Percentiles rank a stretch among this genome's conserved stretches.
Evolutionary conservation across 53 echinoderm and acorn worm species (phyloP).

Genomic region (Actinopyga echinites): DNA sequence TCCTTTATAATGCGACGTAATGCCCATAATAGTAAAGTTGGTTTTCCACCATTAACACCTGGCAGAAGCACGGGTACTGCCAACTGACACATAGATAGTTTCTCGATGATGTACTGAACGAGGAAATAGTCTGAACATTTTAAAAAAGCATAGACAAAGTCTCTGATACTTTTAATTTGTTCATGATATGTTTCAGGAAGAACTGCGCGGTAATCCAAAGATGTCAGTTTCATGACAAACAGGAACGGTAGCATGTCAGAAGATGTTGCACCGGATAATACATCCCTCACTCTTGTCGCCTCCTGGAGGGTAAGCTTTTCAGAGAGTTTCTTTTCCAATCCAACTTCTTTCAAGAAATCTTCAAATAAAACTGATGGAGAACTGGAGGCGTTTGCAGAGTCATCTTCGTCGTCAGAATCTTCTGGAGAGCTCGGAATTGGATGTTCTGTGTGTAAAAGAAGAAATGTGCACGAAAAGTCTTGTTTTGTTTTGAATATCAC

Average conservation of each 20-base stretch:
- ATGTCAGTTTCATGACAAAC: conserved; percentile 2
- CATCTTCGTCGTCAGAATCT: background rate
- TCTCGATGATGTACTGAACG: conserved; percentile 30
- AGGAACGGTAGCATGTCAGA: conserved; percentile 14
- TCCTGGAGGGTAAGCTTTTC: conserved; percentile 9
- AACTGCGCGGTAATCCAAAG: background rate
- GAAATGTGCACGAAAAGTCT: background rate
- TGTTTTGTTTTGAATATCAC: no score
- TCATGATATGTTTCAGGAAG: conserved; percentile 12
- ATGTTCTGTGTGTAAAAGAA: background rate
- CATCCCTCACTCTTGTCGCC: background rate
- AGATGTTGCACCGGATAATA: background rate
- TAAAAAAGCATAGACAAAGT: conserved; percentile 24
- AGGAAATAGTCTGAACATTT: conserved; percentile 30
- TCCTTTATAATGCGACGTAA: conserved; percentile 17
- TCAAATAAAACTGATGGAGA: background rate
- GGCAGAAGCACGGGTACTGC: conserved; percentile 37
- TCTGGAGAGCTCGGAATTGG: conserved; percentile 19
- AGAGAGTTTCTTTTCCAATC: background rate
- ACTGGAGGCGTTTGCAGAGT: background rate
- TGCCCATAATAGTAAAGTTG: conserved; percentile 7
- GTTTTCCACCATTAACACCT: background rate
- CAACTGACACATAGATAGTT: conserved; percentile 29
- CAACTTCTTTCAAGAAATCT: background rate
- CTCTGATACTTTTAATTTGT: background rate